These are phyloP conservation scores for Eonycteris spelaea DNA, from an alignment of 2,113 vertebrate genomes.

Conservation along the genomic window DNA sequence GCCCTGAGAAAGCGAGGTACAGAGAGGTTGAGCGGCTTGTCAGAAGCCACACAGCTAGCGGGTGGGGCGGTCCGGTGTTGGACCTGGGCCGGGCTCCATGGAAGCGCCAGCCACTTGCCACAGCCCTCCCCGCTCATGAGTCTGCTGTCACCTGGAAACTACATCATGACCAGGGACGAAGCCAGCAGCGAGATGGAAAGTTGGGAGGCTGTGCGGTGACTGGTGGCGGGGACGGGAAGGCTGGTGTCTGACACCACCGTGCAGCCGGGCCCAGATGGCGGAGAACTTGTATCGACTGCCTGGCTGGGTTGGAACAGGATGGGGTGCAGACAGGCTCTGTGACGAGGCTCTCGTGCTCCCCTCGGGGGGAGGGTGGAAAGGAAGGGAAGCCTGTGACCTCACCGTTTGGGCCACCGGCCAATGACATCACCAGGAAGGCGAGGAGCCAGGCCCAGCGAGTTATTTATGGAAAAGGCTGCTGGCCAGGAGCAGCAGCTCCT, in stretches of 20 bases:
- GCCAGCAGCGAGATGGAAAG: not conserved
- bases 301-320: not conserved
- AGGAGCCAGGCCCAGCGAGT: conserved; percentile 70
- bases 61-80: not conserved
- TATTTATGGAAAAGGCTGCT: conserved; percentile 80
- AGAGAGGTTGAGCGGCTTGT: not conserved
- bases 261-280: not conserved
- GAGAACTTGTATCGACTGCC: not conserved
- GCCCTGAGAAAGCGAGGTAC: not conserved
- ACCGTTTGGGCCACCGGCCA: conserved; percentile 55
- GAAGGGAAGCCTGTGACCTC: conserved; percentile 76
- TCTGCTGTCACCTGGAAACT: not conserved
- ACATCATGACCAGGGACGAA: not conserved
- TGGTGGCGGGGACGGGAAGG: not conserved
- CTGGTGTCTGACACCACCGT: not conserved
- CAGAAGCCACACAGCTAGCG: not conserved
- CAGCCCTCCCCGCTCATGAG: rapidly evolving
- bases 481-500: conserved; percentile 40
- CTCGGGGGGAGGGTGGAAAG: not conserved
- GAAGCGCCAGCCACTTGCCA: not conserved
- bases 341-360: conserved; percentile 23
- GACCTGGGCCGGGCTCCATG: not conserved
- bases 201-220: not conserved
- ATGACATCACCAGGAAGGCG: conserved; percentile 80
- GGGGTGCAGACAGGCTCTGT: not conserved